These are phyloP conservation scores for Synergus gifuensis DNA, from an alignment of 2,888 invertebrate genomes.

Conservation along the genomic window DNA sequence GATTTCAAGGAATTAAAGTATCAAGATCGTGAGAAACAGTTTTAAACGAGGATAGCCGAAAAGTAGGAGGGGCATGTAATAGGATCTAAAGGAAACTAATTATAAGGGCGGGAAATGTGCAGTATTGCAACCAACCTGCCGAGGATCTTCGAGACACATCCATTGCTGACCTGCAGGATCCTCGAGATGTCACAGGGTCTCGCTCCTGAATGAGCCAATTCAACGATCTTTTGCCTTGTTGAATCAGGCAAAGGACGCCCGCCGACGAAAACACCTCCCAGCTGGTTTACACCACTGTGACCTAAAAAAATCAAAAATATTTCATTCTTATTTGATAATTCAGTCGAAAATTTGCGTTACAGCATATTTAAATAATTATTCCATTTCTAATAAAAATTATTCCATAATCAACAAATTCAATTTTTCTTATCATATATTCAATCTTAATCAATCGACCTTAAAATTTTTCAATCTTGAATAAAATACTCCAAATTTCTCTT, in stretches of 20 bases:
- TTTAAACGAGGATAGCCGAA: conserved; percentile 8
- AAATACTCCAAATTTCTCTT: too few relatives aligned
- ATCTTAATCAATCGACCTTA: too few relatives aligned
- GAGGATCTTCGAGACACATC: conserved; percentile 99
- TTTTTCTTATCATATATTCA: too few relatives aligned
- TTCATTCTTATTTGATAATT: not conserved
- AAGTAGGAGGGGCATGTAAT: conserved; percentile 5
- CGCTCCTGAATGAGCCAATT: conserved; percentile 98
- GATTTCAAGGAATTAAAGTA: conserved; percentile 6
- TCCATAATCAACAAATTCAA: too few relatives aligned
- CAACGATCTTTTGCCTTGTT: conserved; percentile 98
- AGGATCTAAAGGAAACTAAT: conserved; percentile 2
- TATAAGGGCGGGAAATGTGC: conserved; percentile 52
- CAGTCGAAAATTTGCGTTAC: too few relatives aligned
- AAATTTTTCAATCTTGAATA: too few relatives aligned
- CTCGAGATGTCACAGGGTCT: conserved; percentile 99
- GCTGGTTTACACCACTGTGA: conserved; percentile 99
- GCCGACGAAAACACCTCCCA: conserved; percentile 99
- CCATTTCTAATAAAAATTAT: too few relatives aligned
- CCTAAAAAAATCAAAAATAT: conserved; percentile 79
- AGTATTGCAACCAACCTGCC: conserved; percentile 88
- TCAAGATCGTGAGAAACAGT: conserved; percentile 33
- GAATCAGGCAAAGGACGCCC: conserved; percentile 98
- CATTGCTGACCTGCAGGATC: conserved; percentile 99
- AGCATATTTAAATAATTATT: too few relatives aligned